phyloP scores from a whole-genome alignment of 2,888 invertebrate species.

The Antheraea assamensis region DNA sequence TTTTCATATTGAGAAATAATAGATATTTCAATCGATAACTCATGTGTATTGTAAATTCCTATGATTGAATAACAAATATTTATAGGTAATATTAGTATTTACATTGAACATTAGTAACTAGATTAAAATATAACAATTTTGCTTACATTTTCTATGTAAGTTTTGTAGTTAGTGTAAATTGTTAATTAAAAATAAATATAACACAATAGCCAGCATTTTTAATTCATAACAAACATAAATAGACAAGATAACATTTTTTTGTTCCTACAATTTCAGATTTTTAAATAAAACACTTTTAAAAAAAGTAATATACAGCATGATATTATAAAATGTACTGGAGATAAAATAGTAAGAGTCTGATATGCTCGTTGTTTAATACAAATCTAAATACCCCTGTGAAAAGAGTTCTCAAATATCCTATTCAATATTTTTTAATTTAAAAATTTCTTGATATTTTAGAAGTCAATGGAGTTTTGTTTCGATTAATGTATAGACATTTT shows the following conservation, averaged over 20 bases:
- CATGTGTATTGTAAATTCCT: background rate
- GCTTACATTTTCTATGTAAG: background rate
- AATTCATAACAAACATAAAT: background rate
- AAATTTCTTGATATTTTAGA: no score
- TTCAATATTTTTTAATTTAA: no score
- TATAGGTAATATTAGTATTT: background rate
- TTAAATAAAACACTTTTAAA: background rate
- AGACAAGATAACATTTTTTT: background rate
- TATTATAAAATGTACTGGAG: background rate
- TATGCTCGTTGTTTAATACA: no score
- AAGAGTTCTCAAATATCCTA: no score
- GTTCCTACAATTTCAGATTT: background rate
- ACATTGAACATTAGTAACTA: background rate
- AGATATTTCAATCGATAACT: background rate
- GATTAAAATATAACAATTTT: background rate
- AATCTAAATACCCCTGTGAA: no score
- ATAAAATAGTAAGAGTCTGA: background rate
- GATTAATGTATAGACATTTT: no score
- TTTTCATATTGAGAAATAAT: background rate
- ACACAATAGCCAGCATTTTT: background rate
- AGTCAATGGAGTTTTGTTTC: no score
- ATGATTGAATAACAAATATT: background rate
- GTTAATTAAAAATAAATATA: background rate
- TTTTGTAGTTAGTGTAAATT: conserved; percentile 5
- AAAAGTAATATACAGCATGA: background rate